phyloP scores from a whole-genome alignment of 2,888 invertebrate species.

The Drosophila gaucha region DNA sequence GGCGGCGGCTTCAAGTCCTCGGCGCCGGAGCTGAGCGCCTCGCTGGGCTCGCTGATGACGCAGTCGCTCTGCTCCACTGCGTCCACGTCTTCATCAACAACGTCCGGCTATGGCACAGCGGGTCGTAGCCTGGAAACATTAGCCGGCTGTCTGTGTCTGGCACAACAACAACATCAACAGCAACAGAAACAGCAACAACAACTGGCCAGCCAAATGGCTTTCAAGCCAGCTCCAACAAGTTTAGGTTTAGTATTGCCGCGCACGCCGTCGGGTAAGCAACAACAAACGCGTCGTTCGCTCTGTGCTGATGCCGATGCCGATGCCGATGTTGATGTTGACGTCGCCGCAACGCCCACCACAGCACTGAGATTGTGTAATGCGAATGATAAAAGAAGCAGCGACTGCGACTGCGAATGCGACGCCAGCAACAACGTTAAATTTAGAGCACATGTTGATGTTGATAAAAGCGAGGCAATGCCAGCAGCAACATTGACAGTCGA shows the following conservation, averaged over 20 bases:
- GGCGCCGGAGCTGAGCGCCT: slow-evolving; percentile 79
- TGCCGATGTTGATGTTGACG: slow-evolving; percentile 41
- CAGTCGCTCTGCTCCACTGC: slow-evolving; percentile 80
- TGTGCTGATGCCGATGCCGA: slow-evolving; percentile 23
- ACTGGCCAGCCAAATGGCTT: slow-evolving; percentile 63
- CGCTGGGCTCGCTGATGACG: slow-evolving; percentile 79
- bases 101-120: slow-evolving; percentile 80
- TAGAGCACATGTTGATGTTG: slow-evolving; percentile 54
- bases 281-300: slow-evolving; percentile 58
- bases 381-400: slow-evolving; percentile 63
- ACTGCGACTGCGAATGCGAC: slow-evolving; percentile 36
- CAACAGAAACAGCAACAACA: slow-evolving; percentile 48
- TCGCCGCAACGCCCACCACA: slow-evolving; percentile 70
- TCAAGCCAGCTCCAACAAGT: slow-evolving; percentile 72
- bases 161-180: slow-evolving; percentile 50
- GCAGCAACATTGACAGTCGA: slow-evolving; percentile 37
- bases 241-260: slow-evolving; percentile 80
- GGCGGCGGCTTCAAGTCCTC: slow-evolving; percentile 75
- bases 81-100: slow-evolving; percentile 66
- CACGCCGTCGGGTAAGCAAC: slow-evolving; percentile 79
- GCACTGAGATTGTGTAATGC: slow-evolving; percentile 72
- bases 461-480: slow-evolving; percentile 49
- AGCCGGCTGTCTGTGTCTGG: slow-evolving; percentile 65
- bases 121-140: slow-evolving; percentile 80
- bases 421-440: slow-evolving; percentile 44